Base-by-base conservation (phyloP, 2,888 invertebrate species). In the Lumbricus terrestris region DNA sequence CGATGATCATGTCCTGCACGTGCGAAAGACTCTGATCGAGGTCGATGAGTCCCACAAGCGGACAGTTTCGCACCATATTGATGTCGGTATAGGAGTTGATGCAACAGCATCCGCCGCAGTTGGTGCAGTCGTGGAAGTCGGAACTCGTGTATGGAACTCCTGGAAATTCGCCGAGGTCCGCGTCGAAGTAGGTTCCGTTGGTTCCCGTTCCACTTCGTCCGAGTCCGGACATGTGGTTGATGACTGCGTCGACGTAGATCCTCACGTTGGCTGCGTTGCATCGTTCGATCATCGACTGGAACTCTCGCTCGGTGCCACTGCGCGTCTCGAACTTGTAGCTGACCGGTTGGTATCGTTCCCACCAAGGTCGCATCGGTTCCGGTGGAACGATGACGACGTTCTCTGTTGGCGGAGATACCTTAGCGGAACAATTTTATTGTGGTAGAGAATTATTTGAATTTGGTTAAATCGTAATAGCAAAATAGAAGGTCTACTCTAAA, bases 171-270 rank as follows among this genome's bases (percentile, higher is more conserved):
- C 85, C 38, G 23, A 11, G 40, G 34, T 90, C 90, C 42, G 82
- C 8, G 88, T 91, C 90, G 91, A 92, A 91, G 54, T 96, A 96
- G 8, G 96, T 97, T 0, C 97, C 97, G 1, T 97, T 97, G 3
- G 93, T 89, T 92, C 93, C 92, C 93, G 92, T 88, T 0, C 95
- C 95, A 23, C 82, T 88, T 15, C 95, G 94, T 90, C 96, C 95
- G 0, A 97, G 96, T 0, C 95, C 96, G 0, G 97, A 96, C 98
- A 98, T 98, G 94, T 98, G 98, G 95, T 98, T 98, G 91, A 97
- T 96, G 33, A 98, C 96, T 0, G 96, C 96, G 93, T 97, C 97
- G 0, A 96, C 97, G 94, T 97, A 97, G 93, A 98, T 97, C 93
- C 97, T 91, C 89, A 94, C 94, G 6, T 94, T 93, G 18, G 91